Evolutionary conservation across 2,888 invertebrate genomes (phyloP), one percentile per base, ranked within the genome.

Genomic region (Odontocerum albicorne): DNA sequence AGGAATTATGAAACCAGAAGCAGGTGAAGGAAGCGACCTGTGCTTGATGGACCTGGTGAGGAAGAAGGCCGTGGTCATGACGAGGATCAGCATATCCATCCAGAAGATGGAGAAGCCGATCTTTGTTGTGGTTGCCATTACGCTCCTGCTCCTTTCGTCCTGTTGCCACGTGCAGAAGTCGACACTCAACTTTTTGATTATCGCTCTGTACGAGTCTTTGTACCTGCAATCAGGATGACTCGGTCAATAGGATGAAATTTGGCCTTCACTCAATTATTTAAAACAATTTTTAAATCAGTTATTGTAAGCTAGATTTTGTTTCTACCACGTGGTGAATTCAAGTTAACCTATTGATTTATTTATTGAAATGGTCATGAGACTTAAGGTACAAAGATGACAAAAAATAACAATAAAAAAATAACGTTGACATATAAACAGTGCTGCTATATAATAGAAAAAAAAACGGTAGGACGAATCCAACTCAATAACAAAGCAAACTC

Each of bases 61-160:
- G 27, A 59, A 55, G 31, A 52, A 49, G 8, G 46, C 15, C 2
- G 55, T 39, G n/a, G 55, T 55, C 40, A 51, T 38, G n/a, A 38
- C 8, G 4, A 59, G 43, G 15, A 49, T 40, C 10, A 49, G 16
- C 7, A 45, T 22, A 36, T 52, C 55, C 8, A 55, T 8, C 52
- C 52, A 55, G 55, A 59, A 59, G 10, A 59, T 36, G 12, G 16
- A 16, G 49, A 50, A 49, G n/a, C 59, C 55, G 12, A 21, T 33
- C 15, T 45, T 50, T 8, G 55, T 36, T 4, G 52, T 45, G 8
- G 35, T 40, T 1, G 44, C 22, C 55, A 59, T 52, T 3, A 40
- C 49, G 4, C 43, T 20, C 19, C 17, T 20, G 16, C 52, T 22
- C 32, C 38, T 44, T 6, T 55, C 52, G 13, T 33, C 40, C 2